Percentiles rank a stretch among this genome's conserved stretches.
These are phyloP conservation scores for Terebella lapidaria DNA, from an alignment of 2,888 invertebrate genomes.

Conservation along the genomic window DNA sequence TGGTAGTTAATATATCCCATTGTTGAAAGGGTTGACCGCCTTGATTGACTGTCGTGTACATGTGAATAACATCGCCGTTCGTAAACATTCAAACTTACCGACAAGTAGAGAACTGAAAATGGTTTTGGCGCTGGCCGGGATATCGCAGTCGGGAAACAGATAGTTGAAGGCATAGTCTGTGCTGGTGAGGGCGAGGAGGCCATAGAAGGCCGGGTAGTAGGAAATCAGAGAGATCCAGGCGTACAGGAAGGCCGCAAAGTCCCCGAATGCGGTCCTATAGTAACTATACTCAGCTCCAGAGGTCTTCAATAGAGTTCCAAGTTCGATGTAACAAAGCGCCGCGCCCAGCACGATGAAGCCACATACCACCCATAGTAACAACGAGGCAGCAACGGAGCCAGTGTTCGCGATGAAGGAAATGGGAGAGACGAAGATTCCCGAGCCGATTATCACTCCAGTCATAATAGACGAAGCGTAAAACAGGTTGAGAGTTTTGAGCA, in stretches of 20 bases:
- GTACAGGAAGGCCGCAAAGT: constrained; percentile 42
- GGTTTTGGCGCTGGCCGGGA: constrained; percentile 77
- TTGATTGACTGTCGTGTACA: no score
- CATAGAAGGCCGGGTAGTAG: constrained; percentile 49
- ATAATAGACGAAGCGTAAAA: background rate
- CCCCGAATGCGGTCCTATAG: constrained; percentile 43
- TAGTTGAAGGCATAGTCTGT: constrained; percentile 89
- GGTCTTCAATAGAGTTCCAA: constrained; percentile 79
- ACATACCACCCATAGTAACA: constrained; percentile 83
- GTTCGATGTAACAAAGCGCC: constrained; percentile 82
- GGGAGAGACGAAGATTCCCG: constrained; percentile 93
- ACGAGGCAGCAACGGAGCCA: constrained; percentile 68
- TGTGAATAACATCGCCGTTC: no score
- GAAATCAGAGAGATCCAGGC: constrained; percentile 3
- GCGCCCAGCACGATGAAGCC: constrained; percentile 72
- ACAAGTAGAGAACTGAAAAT: constrained; percentile 86
- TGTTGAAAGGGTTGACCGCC: no score
- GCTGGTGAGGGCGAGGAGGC: constrained; percentile 91
- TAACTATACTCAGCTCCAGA: constrained; percentile 57
- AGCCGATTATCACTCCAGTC: constrained; percentile 61
- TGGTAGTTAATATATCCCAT: no score
- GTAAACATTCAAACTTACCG: constrained; percentile 70
- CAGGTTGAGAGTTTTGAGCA: background rate
- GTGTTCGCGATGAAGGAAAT: constrained; percentile 77
- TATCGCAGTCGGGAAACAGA: constrained; percentile 83